Percentiles rank a stretch among this genome's conserved stretches.
Evolutionary conservation across 2,888 invertebrate genomes (phyloP).

Genomic region (Mylabris sibirica): DNA sequence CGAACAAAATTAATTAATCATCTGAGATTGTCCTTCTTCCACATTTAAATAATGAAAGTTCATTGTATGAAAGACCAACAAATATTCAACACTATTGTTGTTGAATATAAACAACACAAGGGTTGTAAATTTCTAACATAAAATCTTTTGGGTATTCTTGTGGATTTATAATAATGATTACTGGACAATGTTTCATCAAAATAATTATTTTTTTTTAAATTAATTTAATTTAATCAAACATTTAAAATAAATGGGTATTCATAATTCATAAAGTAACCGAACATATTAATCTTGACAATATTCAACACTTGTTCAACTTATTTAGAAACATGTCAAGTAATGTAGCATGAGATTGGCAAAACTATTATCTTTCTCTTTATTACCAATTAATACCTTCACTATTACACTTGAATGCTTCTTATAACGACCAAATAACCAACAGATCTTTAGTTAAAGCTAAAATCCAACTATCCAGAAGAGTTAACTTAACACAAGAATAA

Average conservation of each 20-base stretch:
- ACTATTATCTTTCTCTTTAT: slow-evolving; percentile 3
- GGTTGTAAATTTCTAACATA: slow-evolving; percentile 33
- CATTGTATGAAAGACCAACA: slow-evolving; percentile 21
- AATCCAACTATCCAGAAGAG: slow-evolving; percentile 11
- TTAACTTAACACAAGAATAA: background rate
- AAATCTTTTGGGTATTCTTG: slow-evolving; percentile 35
- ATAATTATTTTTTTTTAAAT: background rate
- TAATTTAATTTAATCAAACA: background rate
- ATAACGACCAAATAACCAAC: slow-evolving; percentile 3
- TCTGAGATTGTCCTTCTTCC: slow-evolving; percentile 22
- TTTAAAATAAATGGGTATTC: too few relatives aligned
- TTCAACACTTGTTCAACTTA: slow-evolving; percentile 2
- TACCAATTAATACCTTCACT: slow-evolving; percentile 11
- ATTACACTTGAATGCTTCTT: slow-evolving; percentile 12
- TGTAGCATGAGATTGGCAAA: background rate
- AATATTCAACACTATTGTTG: slow-evolving; percentile 30
- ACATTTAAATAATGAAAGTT: slow-evolving; percentile 26
- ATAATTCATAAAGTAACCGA: slow-evolving; percentile 20
- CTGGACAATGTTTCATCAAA: slow-evolving; percentile 25
- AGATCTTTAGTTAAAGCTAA: background rate
- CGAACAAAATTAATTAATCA: slow-evolving; percentile 27
- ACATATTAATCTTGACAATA: slow-evolving; percentile 23
- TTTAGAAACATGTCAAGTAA: background rate
- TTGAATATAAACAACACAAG: slow-evolving; percentile 19
- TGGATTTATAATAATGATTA: slow-evolving; percentile 32